Evolutionary conservation across 2,797 vertebrate species (phyloP).

Genomic region (Sebastes glaucus): DNA sequence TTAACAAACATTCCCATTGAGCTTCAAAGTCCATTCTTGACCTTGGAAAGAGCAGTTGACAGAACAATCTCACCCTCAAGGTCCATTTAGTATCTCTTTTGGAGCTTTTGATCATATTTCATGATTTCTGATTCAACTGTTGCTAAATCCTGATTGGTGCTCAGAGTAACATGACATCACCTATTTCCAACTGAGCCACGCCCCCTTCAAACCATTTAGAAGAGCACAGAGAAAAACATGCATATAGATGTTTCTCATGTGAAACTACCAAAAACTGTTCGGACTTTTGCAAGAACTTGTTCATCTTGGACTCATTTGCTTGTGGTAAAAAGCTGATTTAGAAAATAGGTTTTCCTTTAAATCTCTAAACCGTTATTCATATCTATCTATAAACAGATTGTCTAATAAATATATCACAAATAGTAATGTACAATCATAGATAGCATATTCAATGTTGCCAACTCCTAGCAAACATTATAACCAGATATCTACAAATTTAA

Average conservation of each 20-base stretch:
- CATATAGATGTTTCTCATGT: neutral
- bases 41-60: too few species aligned
- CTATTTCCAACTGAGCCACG: neutral
- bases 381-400: neutral
- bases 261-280: neutral
- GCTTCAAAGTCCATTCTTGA: too few species aligned
- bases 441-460: neutral
- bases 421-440: neutral
- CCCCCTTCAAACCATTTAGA: neutral
- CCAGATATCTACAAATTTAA: neutral
- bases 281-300: too few species aligned
- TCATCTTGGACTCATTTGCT: too few species aligned
- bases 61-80: too few species aligned
- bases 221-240: neutral
- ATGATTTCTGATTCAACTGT: too few species aligned
- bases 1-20: too few species aligned
- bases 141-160: too few species aligned
- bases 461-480: neutral
- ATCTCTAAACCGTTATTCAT: neutral
- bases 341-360: neutral
- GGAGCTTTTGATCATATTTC: too few species aligned
- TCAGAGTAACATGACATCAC: neutral
- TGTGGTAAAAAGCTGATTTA: too few species aligned
- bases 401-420: neutral
- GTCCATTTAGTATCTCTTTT: too few species aligned